Conservation (phyloP, 2,113 vertebrate genomes). For the Leptosomus discolor region DNA sequence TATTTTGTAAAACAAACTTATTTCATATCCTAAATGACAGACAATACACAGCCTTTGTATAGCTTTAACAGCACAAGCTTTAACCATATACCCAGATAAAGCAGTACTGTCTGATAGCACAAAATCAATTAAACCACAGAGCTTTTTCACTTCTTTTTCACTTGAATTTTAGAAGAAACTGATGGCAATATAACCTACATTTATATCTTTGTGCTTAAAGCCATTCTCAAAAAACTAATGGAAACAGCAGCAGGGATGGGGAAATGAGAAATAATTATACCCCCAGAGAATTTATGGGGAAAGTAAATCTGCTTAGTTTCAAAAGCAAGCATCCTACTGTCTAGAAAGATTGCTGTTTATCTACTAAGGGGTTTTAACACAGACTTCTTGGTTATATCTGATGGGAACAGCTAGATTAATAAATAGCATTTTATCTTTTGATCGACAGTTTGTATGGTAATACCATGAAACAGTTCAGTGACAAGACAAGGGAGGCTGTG, state of each 20-base stretch:
- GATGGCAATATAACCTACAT: not conserved
- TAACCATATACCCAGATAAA: not conserved
- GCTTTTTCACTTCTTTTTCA: no score
- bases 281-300: not conserved
- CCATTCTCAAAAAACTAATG: not conserved
- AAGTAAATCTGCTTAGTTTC: not conserved
- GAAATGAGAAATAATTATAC: not conserved
- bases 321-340: not conserved
- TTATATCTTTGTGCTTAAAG: not conserved
- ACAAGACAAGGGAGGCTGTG: not conserved
- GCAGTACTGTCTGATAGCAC: not conserved
- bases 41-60: not conserved
- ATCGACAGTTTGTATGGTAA: not conserved
- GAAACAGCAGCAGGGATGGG: not conserved
- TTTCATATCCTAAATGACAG: not conserved
- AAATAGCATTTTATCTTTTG: not conserved
- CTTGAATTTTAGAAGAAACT: not conserved
- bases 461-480: not conserved
- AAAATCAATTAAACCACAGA: not conserved
- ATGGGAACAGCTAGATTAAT: not conserved
- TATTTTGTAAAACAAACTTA: not conserved
- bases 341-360: not conserved
- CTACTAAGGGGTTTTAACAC: not conserved
- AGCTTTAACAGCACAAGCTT: not conserved
- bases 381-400: not conserved